A percentile compares a stretch with the other conserved stretches of the same genome.
Evolutionary conservation across 2,888 invertebrate genomes (phyloP).

Genomic region (Anarsia innoxiella): DNA sequence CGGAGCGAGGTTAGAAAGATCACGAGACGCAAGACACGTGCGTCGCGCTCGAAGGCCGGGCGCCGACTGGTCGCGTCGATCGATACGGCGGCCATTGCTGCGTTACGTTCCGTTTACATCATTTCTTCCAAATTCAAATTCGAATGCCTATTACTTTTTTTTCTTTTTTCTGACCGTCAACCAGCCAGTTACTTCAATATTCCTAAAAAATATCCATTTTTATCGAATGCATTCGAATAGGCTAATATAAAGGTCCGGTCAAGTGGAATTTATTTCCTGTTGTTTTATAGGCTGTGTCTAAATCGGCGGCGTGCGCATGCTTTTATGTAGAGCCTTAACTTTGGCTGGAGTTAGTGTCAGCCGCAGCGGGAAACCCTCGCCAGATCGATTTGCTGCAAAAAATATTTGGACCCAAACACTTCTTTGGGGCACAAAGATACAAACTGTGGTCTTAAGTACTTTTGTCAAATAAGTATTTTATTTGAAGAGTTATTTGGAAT

Average conservation of each 20-base stretch:
- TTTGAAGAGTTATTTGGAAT: too few relatives aligned
- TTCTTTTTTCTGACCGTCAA: neutral
- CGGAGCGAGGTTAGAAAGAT: slow-evolving; percentile 12
- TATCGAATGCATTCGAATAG: too few relatives aligned
- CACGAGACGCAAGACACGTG: slow-evolving; percentile 33
- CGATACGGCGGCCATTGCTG: slow-evolving; percentile 61
- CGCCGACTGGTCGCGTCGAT: slow-evolving; percentile 67
- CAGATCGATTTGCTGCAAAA: too few relatives aligned
- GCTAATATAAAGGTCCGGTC: too few relatives aligned
- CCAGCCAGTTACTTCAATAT: too few relatives aligned
- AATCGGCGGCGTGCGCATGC: neutral
- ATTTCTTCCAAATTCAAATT: slow-evolving; percentile 25
- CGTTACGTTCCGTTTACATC: slow-evolving; percentile 56
- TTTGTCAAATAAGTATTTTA: too few relatives aligned
- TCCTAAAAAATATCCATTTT: too few relatives aligned
- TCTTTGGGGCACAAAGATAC: too few relatives aligned
- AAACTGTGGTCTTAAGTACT: too few relatives aligned
- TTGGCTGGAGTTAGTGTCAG: slow-evolving; percentile 6
- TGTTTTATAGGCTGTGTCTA: neutral
- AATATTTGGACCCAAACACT: too few relatives aligned
- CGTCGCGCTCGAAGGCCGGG: slow-evolving; percentile 49
- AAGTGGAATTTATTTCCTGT: neutral
- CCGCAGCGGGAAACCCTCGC: slow-evolving; percentile 8
- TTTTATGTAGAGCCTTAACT: neutral
- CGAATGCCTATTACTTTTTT: neutral